Base-by-base conservation (phyloP, 2,888 invertebrate species). In the Melieria picta region DNA sequence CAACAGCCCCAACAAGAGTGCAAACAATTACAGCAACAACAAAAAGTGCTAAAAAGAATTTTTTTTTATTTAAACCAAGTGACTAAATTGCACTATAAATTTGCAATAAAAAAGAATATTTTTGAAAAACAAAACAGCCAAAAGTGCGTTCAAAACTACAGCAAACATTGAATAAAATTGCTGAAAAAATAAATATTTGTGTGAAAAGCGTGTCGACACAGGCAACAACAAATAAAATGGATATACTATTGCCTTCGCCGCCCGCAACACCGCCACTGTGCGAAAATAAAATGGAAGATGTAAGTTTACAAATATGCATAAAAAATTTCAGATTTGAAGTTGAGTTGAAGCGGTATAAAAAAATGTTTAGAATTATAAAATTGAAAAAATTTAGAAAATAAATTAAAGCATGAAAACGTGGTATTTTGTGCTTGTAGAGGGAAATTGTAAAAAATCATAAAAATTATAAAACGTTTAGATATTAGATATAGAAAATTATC, bases 191-290 rank as follows among this genome's bases (percentile, higher is more conserved):
- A 42, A 64, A 71, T 77, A 77, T 75, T 72, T 48, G 16, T 55
- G 62, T 66, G 74, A 73, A 76, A 71, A 72, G 71, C 75, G 70
- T 56, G 72, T 68, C 69, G 55, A 69, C 60, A 56, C 70, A 56
- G 47, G 72, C 13, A 71, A 48, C 43, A 75, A 75, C 64, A 65
- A 46, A 72, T 63, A 80, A 78, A 80, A 86, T 86, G 85, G 86
- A 86, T 80, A 83, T 83, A 72, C 74, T 85, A 76, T 78, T 89
- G 79, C 90, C 91, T 80, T 92, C 93, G 80, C 93, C 93, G 80
- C 93, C 93, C 75, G 90, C 91, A 81, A 92, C 92, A 80, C 93
- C 93, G 77, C 92, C 93, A 81, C 88, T 92, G 82, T 89, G 90
- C 87, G 87, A 85, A 79, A 83, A 82, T 69, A 83, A 83, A 80